Evolutionary conservation across 1,140 invertebrate species (phyloP).

Genomic region (Apis florea): DNA sequence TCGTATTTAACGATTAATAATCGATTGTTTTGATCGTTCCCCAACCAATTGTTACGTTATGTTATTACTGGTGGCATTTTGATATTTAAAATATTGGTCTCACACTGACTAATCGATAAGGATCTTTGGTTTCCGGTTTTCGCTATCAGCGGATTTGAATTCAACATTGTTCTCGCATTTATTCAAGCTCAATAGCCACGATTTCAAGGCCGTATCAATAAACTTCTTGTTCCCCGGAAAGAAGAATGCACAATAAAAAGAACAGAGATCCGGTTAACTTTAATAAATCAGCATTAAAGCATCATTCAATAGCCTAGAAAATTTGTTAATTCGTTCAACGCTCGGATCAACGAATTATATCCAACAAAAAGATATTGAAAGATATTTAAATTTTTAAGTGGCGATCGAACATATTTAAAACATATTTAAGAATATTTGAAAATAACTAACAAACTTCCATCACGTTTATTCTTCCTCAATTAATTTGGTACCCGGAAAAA

Average conservation of each 20-base stretch:
- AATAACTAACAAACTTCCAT: background rate
- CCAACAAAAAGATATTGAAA: background rate
- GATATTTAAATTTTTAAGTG: background rate
- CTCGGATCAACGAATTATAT: background rate
- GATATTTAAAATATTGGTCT: background rate
- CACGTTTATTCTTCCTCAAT: background rate
- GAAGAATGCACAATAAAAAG: constrained; percentile 19
- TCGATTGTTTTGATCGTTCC: too few species aligned
- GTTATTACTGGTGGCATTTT: too few species aligned
- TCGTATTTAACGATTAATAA: too few species aligned
- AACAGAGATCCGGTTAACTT: constrained; percentile 14
- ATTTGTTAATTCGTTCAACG: background rate
- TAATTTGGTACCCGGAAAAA: background rate
- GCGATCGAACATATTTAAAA: too few species aligned
- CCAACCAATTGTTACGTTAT: too few species aligned
- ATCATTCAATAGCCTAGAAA: background rate
- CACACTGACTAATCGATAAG: constrained; percentile 21
- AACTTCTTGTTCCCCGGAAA: constrained; percentile 37
- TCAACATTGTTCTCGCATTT: constrained; percentile 42
- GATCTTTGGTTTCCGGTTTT: constrained; percentile 41
- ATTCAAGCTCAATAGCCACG: constrained; percentile 23
- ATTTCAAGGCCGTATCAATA: constrained; percentile 45
- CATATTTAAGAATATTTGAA: background rate
- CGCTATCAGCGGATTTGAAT: constrained; percentile 41
- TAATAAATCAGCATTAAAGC: background rate